phyloP scores from a whole-genome alignment of 2,888 invertebrate genomes.

The Xestoiulus laeticollis region DNA sequence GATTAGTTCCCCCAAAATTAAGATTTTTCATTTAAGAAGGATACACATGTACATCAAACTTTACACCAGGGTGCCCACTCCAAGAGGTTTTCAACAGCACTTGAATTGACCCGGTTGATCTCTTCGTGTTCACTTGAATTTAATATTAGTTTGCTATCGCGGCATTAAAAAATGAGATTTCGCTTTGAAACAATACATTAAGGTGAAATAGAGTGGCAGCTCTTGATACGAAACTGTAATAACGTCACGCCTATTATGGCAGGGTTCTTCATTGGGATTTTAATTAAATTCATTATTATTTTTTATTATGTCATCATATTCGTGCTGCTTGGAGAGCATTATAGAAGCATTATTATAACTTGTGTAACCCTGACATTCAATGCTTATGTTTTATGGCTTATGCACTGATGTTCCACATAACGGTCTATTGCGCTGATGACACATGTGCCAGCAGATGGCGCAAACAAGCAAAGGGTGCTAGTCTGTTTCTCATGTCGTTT shows the following conservation, averaged over 20 bases:
- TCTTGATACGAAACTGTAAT: neutral
- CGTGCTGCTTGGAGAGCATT: neutral
- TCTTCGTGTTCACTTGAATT: neutral
- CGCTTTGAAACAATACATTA: neutral
- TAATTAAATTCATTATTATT: neutral
- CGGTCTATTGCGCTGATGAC: neutral
- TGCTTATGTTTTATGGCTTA: neutral
- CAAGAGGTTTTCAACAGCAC: neutral
- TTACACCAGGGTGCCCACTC: neutral
- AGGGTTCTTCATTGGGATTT: neutral
- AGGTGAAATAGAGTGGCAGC: neutral
- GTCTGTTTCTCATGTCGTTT: too few relatives aligned
- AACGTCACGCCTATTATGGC: neutral
- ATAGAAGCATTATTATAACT: neutral
- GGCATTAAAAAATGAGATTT: neutral
- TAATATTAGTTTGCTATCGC: neutral
- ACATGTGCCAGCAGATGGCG: neutral
- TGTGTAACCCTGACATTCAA: neutral
- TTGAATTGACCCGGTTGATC: neutral
- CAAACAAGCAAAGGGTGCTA: too few relatives aligned
- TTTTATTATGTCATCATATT: conserved; percentile 18
- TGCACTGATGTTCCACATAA: neutral
- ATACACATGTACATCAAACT: too few relatives aligned
- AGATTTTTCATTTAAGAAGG: neutral
- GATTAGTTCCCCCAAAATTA: too few relatives aligned